These are phyloP conservation scores for Nipponacmea schrenckii DNA, from an alignment of 2,888 invertebrate species.

Conservation along the genomic window DNA sequence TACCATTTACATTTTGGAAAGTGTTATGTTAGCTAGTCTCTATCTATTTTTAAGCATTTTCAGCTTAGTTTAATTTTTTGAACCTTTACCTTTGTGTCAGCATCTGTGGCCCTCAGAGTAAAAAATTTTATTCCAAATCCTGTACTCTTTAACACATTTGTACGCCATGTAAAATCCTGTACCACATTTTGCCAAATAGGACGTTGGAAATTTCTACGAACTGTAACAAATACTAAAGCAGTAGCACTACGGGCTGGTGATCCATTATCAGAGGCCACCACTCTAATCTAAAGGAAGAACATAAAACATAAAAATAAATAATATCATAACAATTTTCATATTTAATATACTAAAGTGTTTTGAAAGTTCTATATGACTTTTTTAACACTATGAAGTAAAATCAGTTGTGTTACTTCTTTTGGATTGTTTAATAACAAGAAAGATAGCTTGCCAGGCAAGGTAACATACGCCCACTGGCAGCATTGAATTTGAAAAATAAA, in stretches of 20 bases:
- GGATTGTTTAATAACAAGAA: too few species aligned
- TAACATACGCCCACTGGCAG: too few species aligned
- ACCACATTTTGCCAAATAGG: conserved; percentile 33
- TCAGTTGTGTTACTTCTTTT: not conserved
- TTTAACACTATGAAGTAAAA: too few species aligned
- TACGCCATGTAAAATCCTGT: conserved; percentile 19
- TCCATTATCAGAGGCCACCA: conserved; percentile 58
- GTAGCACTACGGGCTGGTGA: conserved; percentile 47
- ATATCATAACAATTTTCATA: too few species aligned
- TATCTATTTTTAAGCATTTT: too few species aligned
- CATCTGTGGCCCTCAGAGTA: conserved; percentile 41
- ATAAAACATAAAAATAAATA: conserved; percentile 1
- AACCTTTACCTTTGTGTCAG: conserved; percentile 33
- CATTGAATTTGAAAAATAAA: too few species aligned
- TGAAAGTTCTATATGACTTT: too few species aligned
- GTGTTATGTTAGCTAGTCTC: too few species aligned
- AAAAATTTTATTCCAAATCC: conserved; percentile 37
- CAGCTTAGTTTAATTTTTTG: too few species aligned
- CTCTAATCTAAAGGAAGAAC: conserved; percentile 54
- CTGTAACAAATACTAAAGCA: conserved; percentile 49
- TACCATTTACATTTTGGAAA: too few species aligned
- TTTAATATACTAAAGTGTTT: too few species aligned
- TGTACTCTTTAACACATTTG: conserved; percentile 37
- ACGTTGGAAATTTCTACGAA: conserved; percentile 50
- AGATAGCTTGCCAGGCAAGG: too few species aligned